Evolutionary conservation across 2,113 vertebrate genomes (phyloP), one percentile per base, ranked within the genome.

Genomic region (Labrus mixtus): DNA sequence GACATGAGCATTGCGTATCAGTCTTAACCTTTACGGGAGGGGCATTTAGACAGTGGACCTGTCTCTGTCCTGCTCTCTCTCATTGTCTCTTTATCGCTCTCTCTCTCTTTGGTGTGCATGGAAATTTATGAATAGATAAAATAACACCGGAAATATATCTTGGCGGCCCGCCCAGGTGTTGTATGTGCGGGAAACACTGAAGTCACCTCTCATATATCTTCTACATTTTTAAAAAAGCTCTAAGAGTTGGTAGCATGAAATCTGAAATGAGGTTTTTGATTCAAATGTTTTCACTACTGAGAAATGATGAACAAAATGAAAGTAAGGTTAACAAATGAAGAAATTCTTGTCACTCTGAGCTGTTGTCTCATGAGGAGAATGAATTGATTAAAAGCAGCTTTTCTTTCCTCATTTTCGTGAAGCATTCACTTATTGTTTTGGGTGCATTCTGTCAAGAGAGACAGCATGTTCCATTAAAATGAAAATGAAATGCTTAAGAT

Each of bases 401-500:
- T 68, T 73, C 37, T 73, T 73, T 78, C 43, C 56, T 68, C 37
- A 23, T 65, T 36, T 48, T 39, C 75, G 5, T 64, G 54, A 58
- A 45, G 57, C 43, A 50, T 82, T 83, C 51, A 79, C 51, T 51
- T 70, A 41, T 59, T 81, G 78, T 68, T 77, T 48, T 74, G 23
- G 68, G 62, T 70, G 37, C 25, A 70, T 63, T 70, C 76, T 4
- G 23, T 10, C 64, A 19, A 72, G 36, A 82, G 37, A 82, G 70
- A 73, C 64, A 58, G 29, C 57, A 81, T 84, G 82, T 72, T 81
- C 56, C 59, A 79, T 76, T 83, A 71, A 70, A 76, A 72, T 82
- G 41, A 90, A 87, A 87, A 72, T 29, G 63, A 70, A 74, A 81
- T 58, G 8, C 1, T 0, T 2, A 10, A 1, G 48, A 68, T 33